Conservation (phyloP, 2,797 vertebrate genomes). For the Pseudomugil tenellus region DNA sequence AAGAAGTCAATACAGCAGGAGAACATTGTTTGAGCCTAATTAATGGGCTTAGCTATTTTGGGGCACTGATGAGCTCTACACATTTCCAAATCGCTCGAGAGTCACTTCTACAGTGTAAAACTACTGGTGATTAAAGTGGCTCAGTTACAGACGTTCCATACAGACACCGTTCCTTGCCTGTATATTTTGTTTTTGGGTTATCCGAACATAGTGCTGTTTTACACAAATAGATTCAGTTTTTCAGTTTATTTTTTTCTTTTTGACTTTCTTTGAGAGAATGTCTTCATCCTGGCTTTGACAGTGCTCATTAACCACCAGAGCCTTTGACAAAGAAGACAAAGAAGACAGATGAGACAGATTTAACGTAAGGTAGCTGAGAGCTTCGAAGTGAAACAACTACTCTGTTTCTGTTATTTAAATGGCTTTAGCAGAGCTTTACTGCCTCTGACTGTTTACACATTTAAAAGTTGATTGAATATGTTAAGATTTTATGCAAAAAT, state of each 20-base stretch:
- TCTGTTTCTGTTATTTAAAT: slow-evolving; percentile 43
- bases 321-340: slow-evolving; percentile 68
- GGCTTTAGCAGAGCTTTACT: slow-evolving; percentile 22
- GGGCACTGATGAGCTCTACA: slow-evolving; percentile 75
- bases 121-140: slow-evolving; percentile 69
- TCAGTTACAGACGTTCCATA: slow-evolving; percentile 51
- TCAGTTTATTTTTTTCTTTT: slow-evolving; percentile 27
- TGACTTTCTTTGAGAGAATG: slow-evolving; percentile 27
- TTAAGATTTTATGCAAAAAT: slow-evolving; percentile 34
- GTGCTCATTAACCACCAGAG: slow-evolving; percentile 73
- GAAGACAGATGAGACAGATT: slow-evolving; percentile 69
- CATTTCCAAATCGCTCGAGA: slow-evolving; percentile 76
- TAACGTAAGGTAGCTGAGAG: slow-evolving; percentile 55
- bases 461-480: slow-evolving; percentile 35
- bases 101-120: slow-evolving; percentile 70
- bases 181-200: slow-evolving; percentile 14
- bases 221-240: slow-evolving; percentile 5
- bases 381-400: slow-evolving; percentile 50
- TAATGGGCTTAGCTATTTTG: slow-evolving; percentile 81
- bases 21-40: slow-evolving; percentile 85
- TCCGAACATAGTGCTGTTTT: slow-evolving; percentile 19
- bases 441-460: slow-evolving; percentile 14
- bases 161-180: slow-evolving; percentile 4
- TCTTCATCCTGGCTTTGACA: slow-evolving; percentile 28
- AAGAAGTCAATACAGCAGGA: slow-evolving; percentile 82